Evolutionary conservation across 2,888 invertebrate genomes (phyloP), one percentile per base, ranked within the genome.

Genomic region (Sarcophaga carnaria): DNA sequence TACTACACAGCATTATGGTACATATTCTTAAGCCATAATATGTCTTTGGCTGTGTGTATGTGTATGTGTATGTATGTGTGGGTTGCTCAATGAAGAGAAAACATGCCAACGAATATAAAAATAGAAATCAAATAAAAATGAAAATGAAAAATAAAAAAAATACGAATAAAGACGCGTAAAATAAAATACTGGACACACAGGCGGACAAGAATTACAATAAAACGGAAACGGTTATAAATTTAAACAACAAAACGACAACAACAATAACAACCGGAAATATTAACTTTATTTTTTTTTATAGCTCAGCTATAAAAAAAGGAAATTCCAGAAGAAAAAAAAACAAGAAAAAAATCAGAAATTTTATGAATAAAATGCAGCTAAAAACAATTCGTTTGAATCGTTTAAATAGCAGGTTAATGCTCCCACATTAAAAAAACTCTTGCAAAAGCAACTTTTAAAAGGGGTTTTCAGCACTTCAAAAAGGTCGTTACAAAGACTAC

Each of bases 81-180:
- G 14, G 49, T 27, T 12, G 8, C 66, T 78, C 76, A 72, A 69
- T 83, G 83, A 69, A 83, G 69, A 77, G 83, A 86, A 80, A 83
- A 83, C 74, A 86, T 80, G 63, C 45, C 83, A 81, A 75, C 69
- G 45, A 74, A 54, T 25, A 80, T 78, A 64, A 78, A 74, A 80
- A 75, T 47, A 67, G 54, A 70, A 76, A 80, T 76, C 22, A 80
- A 79, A 70, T 75, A 22, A 47, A 76, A 84, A 71, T 17, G 8
- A 49, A 49, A 49, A 49, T 14, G 14, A 54, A 54, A 54, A 54
- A 20, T 17, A 54, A 14, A 17, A 17, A 17, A 54, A 66, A 66
- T 4, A 14, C 4, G 1, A 14, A 54, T 49, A 14, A 54, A 54
- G 54, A 12, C 14, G 17, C 17, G 17, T 54, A 54, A 54, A 54